phyloP scores from a whole-genome alignment of 2,797 vertebrate genomes.

The Hippocampus kuda region DNA sequence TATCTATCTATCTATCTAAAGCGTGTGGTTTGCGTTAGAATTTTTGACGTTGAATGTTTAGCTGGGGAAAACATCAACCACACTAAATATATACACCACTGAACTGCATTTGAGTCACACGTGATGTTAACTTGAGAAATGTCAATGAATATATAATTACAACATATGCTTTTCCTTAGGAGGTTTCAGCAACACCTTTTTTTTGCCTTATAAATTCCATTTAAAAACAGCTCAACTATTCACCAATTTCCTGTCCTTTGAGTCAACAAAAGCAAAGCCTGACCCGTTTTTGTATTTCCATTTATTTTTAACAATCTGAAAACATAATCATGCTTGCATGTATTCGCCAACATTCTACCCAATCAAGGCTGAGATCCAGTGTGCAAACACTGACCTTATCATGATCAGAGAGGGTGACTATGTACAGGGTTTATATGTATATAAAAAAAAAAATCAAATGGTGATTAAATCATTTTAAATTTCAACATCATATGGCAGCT shows the following conservation, averaged over 20 bases:
- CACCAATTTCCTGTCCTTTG: background rate
- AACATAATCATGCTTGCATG: slow-evolving; percentile 56
- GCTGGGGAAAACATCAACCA: background rate
- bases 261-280: slow-evolving; percentile 8
- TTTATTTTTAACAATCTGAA: slow-evolving; percentile 58
- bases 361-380: slow-evolving; percentile 63
- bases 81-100: background rate
- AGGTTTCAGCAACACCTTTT: background rate
- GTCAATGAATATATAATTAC: background rate
- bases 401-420: slow-evolving; percentile 52
- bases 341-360: slow-evolving; percentile 56
- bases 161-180: too few relatives aligned
- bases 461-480: slow-evolving; percentile 64
- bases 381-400: slow-evolving; percentile 46
- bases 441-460: slow-evolving; percentile 63
- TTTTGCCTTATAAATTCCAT: background rate
- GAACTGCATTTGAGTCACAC: background rate
- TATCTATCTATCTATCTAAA: too few relatives aligned
- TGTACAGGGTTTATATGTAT: slow-evolving; percentile 55
- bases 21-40: too few relatives aligned
- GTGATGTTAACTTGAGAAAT: background rate
- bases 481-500: slow-evolving; percentile 75
- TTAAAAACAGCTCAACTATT: background rate
- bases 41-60: too few relatives aligned
- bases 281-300: slow-evolving; percentile 46